phyloP scores from a whole-genome alignment of 1,140 invertebrate genomes.

The Leptonema lineaticorne region DNA sequence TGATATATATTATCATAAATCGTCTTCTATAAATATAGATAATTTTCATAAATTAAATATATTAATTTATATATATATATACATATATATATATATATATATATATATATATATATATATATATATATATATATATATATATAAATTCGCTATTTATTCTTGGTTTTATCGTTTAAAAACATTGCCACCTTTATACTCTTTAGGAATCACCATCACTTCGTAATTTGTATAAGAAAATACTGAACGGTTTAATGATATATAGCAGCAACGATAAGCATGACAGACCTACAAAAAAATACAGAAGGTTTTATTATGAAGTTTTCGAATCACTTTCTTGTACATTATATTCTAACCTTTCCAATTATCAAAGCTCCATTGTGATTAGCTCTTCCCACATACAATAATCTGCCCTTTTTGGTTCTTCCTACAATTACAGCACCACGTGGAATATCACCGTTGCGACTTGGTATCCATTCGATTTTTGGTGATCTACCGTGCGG shows the following conservation, averaged over 20 bases:
- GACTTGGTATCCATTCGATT: not conserved
- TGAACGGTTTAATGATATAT: not conserved
- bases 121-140: no score
- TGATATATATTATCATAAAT: no score
- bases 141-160: no score
- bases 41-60: no score
- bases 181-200: no score
- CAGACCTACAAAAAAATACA: conserved; percentile 1
- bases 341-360: conserved; percentile 57
- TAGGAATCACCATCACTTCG: conserved; percentile 25
- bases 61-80: not conserved
- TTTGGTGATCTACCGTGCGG: no score
- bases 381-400: conserved; percentile 65
- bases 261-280: conserved; percentile 9
- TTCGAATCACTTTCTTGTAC: not conserved
- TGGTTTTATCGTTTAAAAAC: not conserved
- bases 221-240: conserved; percentile 1
- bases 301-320: no score
- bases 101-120: not conserved
- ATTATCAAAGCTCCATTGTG: conserved; percentile 64
- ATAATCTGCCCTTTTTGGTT: conserved; percentile 63
- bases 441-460: conserved; percentile 58
- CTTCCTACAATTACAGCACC: conserved; percentile 66
- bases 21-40: no score
- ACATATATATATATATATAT: not conserved